phyloP scores from a whole-genome alignment of 2,888 invertebrate genomes.

The Hylaea fasciaria region DNA sequence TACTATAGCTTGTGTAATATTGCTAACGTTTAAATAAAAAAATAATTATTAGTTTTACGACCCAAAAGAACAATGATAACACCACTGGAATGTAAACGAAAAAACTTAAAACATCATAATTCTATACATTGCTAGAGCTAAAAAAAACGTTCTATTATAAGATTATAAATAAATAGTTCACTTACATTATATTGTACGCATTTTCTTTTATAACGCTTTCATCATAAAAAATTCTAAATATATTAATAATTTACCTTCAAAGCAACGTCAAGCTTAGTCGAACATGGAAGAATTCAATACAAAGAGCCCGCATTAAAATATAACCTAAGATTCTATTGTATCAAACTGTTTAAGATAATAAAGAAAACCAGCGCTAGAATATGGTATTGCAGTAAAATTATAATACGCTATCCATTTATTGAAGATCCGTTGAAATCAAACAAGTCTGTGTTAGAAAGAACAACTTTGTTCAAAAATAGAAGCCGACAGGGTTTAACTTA shows the following conservation, averaged over 20 bases:
- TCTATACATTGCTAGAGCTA: no score
- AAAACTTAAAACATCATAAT: no score
- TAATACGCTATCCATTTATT: conserved; percentile 30
- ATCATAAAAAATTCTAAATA: no score
- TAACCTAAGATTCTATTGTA: conserved; percentile 19
- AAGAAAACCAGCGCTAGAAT: conserved; percentile 39
- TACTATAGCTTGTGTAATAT: neutral
- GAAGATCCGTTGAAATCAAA: conserved; percentile 32
- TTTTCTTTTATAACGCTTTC: no score
- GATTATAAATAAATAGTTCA: no score
- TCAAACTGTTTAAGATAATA: conserved; percentile 34
- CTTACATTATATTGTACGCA: no score
- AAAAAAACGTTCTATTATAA: no score
- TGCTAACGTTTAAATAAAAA: neutral
- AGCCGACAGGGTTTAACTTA: conserved; percentile 27
- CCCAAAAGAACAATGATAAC: no score
- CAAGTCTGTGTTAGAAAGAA: conserved; percentile 11
- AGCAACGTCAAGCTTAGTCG: no score
- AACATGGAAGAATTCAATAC: conserved; percentile 2
- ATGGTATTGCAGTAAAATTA: conserved; percentile 46
- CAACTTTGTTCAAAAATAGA: conserved; percentile 22
- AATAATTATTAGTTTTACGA: no score
- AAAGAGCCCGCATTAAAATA: conserved; percentile 17
- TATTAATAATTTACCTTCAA: no score
- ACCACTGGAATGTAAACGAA: no score